phyloP scores from a whole-genome alignment of 2,113 vertebrate genomes.

The Dromiciops gliroides region DNA sequence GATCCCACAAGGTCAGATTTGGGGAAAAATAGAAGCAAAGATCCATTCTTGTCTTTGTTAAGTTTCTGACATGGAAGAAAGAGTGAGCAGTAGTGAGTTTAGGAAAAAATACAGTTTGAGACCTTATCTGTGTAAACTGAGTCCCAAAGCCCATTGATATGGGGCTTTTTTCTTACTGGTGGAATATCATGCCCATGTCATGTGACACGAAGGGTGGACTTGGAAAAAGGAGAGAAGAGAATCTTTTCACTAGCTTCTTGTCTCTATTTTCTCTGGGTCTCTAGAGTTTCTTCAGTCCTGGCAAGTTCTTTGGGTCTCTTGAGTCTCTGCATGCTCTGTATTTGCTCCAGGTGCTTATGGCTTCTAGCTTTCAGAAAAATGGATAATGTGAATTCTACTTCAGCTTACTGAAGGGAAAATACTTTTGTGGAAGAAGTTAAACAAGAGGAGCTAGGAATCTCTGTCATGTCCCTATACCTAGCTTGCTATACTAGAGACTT shows the following conservation, averaged over 20 bases:
- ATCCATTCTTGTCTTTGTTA: not conserved
- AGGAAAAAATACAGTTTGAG: constrained; percentile 8
- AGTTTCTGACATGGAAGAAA: not conserved
- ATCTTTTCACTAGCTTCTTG: not conserved
- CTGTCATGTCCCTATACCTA: not conserved
- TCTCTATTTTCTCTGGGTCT: not conserved
- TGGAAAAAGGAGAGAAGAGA: not conserved
- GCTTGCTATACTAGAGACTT: not conserved
- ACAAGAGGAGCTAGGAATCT: not conserved
- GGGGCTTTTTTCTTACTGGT: not conserved
- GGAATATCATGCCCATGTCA: not conserved
- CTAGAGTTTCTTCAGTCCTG: not conserved
- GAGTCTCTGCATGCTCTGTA: not conserved
- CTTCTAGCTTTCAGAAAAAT: too few species aligned
- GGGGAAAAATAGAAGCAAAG: not conserved
- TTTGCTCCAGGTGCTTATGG: not conserved
- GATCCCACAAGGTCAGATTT: not conserved
- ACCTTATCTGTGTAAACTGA: not conserved
- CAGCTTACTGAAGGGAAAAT: not conserved
- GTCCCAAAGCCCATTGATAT: not conserved
- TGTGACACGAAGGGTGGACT: not conserved
- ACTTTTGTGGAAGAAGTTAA: too few species aligned
- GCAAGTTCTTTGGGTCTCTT: not conserved
- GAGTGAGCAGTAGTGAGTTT: not conserved
- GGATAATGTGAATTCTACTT: too few species aligned